These are phyloP conservation scores for Anguilla marmorata DNA, from an alignment of 2,797 vertebrate species.

Conservation along the genomic window DNA sequence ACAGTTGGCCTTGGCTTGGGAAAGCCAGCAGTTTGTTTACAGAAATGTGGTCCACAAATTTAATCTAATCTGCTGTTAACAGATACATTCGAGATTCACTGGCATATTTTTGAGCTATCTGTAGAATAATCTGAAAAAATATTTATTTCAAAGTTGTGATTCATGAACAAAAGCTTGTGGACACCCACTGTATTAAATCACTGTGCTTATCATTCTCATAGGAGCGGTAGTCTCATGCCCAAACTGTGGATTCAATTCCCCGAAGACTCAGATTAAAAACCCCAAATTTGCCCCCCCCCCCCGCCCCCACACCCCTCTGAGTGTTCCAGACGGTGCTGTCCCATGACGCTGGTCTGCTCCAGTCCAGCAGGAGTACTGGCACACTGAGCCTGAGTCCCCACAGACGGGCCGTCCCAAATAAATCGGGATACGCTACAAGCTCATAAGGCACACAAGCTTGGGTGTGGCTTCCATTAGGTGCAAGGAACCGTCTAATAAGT, in stretches of 20 bases:
- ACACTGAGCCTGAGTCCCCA: background rate
- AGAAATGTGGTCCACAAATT: constrained; percentile 28
- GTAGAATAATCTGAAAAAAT: constrained; percentile 9
- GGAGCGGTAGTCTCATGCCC: background rate
- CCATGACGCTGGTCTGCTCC: background rate
- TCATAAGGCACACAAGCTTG: background rate
- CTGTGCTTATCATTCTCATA: background rate
- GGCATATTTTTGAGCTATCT: constrained; percentile 14
- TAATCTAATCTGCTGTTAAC: constrained; percentile 13
- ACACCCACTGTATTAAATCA: background rate
- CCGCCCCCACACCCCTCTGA: background rate
- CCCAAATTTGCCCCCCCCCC: background rate
- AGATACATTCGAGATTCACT: constrained; percentile 12
- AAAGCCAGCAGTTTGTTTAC: constrained; percentile 44
- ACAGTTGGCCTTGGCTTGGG: constrained; percentile 53
- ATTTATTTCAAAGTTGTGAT: background rate
- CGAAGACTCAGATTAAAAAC: background rate
- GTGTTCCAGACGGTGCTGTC: background rate
- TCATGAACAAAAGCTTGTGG: background rate
- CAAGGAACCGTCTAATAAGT: background rate
- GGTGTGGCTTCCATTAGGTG: constrained; percentile 12
- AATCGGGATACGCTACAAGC: background rate
- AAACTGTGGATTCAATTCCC: constrained; percentile 1
- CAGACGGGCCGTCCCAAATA: background rate
- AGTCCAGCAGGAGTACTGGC: background rate